Conservation (phyloP, 2,797 vertebrate species). For the Bufotes viridis region DNA sequence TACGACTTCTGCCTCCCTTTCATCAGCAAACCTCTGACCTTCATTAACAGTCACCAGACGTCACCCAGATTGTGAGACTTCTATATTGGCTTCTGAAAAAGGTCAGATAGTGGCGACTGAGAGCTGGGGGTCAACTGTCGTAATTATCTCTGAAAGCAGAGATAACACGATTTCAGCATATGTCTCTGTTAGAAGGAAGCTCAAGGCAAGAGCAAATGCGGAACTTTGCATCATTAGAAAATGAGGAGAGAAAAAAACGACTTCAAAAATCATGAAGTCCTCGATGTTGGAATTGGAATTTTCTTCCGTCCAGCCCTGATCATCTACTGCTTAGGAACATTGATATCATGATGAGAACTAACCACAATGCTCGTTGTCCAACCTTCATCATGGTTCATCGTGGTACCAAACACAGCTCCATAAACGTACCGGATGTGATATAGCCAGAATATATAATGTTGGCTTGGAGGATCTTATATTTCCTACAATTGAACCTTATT, state of each 20-base stretch:
- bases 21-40: conserved; percentile 28
- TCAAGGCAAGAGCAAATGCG: not conserved
- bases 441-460: not conserved
- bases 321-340: not conserved
- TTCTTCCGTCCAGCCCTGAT: not conserved
- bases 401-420: not conserved
- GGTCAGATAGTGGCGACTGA: conserved; percentile 36
- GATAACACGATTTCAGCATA: conserved; percentile 44
- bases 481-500: not conserved
- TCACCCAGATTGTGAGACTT: conserved; percentile 31
- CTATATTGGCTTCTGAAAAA: conserved; percentile 41
- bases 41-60: conserved; percentile 45
- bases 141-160: conserved; percentile 47
- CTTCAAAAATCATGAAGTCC: not conserved
- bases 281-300: not conserved
- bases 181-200: not conserved
- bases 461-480: not conserved
- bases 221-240: conserved; percentile 11
- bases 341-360: not conserved
- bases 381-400: not conserved
- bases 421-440: not conserved
- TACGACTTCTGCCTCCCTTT: not conserved
- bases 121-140: conserved; percentile 40
- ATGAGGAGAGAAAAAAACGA: not conserved
- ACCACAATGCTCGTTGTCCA: not conserved